Evolutionary conservation across 2,797 vertebrate genomes (phyloP), one percentile per base, ranked within the genome.

Genomic region (Anolis apletophallus): DNA sequence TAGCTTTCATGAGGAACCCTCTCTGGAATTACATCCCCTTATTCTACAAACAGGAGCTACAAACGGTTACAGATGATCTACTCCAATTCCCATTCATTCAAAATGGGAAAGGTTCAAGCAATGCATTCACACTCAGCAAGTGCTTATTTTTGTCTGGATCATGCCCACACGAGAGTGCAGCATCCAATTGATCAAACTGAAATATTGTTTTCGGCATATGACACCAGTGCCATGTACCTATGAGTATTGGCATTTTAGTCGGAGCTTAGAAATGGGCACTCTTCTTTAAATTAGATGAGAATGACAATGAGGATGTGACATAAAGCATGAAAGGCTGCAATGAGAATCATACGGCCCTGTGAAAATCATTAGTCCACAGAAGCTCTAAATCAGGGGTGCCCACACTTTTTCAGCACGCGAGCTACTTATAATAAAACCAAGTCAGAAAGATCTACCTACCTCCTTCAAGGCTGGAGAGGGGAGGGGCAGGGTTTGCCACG

Each of bases 321-420:
- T 91, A 88, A 57, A 19, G 77, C 55, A 72, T 36, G 83, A 73
- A 88, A n/a, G 76, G 78, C 79, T 92, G 64, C 46, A 13, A 40
- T 64, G 61, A 26, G 9, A 64, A 29, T 11, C 61, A 29, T 64
- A 29, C 10, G 4, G 26, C 26, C 26, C 10, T 64, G 23, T 64
- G 26, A 26, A 64, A 29, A 64, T 64, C 26, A 29, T 4, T 64
- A 64, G 61, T 61, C 26, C 26, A 4, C 57, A 59, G 57, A 17
- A 59, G 57, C 57, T 6, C 57, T 23, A 59, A 3, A 23, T 29
- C n/a, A n/a, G n/a, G n/a, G n/a, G n/a, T n/a, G n/a, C n/a, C n/a
- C n/a, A n/a, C n/a, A n/a, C n/a, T n/a, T n/a, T n/a, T n/a, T n/a
- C n/a, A n/a, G n/a, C n/a, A n/a, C n/a, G n/a, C n/a, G n/a, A n/a